Evolutionary conservation across 2,888 invertebrate species (phyloP).

Genomic region (Rhabditoides inermis): DNA sequence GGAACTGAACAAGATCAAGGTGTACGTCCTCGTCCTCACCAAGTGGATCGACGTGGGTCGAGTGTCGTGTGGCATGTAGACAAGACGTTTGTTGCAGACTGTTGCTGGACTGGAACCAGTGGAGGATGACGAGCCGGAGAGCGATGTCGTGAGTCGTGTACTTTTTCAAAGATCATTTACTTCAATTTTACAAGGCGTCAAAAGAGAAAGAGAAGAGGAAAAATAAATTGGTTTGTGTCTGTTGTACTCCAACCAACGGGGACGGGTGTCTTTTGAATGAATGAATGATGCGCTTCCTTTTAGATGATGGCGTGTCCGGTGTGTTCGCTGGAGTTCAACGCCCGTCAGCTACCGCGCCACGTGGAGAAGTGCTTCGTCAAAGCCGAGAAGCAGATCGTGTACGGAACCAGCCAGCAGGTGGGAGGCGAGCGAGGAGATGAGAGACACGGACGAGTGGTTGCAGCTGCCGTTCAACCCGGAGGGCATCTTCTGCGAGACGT

Average conservation of each 20-base stretch:
- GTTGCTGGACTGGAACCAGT: conserved; percentile 1
- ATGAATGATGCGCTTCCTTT: conserved; percentile 1
- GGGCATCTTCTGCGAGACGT: conserved; percentile 89
- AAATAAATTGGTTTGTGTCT: too few relatives aligned
- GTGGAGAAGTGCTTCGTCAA: conserved; percentile 37
- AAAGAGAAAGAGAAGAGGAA: too few relatives aligned
- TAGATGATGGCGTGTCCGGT: conserved; percentile 13
- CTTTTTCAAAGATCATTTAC: too few relatives aligned
- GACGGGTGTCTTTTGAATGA: neutral
- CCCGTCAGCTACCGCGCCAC: conserved; percentile 22
- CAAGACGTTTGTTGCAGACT: neutral
- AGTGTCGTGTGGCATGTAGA: neutral
- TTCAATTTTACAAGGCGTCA: neutral
- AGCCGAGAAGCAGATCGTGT: conserved; percentile 36
- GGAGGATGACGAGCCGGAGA: neutral
- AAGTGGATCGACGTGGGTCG: neutral
- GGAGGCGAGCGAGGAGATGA: neutral
- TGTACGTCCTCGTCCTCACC: neutral
- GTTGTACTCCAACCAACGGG: neutral
- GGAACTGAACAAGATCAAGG: too few relatives aligned
- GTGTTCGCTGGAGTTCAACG: conserved; percentile 14
- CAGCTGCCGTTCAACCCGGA: conserved; percentile 58
- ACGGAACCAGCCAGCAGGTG: conserved; percentile 19
- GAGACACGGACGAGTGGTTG: conserved; percentile 3
- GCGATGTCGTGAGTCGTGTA: neutral